A percentile compares a stretch with the other conserved stretches of the same genome.
These are phyloP conservation scores for Nymphalis urticae DNA, from an alignment of 2,888 invertebrate genomes.

Conservation along the genomic window DNA sequence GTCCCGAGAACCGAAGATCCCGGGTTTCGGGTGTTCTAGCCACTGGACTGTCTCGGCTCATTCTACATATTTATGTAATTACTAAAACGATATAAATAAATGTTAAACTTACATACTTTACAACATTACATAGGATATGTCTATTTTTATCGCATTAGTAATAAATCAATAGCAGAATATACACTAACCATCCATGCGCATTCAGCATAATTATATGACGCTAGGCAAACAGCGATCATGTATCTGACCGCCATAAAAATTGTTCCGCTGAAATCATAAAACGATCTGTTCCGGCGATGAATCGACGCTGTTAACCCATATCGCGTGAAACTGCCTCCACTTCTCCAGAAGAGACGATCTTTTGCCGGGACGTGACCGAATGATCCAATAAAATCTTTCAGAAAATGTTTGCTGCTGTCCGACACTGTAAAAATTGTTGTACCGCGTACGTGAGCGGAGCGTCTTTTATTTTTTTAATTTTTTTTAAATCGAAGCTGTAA, in stretches of 20 bases:
- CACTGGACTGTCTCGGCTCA: too few species aligned
- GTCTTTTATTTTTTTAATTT: neutral
- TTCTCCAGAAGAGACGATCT: constrained; percentile 62
- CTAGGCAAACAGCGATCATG: constrained; percentile 35
- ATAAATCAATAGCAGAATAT: neutral
- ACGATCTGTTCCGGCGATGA: constrained; percentile 66
- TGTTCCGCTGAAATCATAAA: constrained; percentile 65
- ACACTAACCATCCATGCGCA: neutral
- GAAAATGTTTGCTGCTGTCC: constrained; percentile 53
- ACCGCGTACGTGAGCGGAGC: neutral
- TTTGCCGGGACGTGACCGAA: constrained; percentile 70
- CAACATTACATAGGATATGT: too few species aligned
- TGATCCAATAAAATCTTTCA: constrained; percentile 69
- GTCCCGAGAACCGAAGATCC: too few species aligned
- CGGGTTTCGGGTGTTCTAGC: too few species aligned
- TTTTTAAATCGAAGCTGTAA: neutral
- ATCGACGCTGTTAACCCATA: constrained; percentile 67
- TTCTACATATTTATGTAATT: too few species aligned
- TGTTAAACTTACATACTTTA: too few species aligned
- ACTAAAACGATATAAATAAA: too few species aligned
- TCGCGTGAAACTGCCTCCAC: constrained; percentile 62
- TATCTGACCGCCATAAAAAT: constrained; percentile 52
- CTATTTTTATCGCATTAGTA: too few species aligned
- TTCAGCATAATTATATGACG: constrained; percentile 12
- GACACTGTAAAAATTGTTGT: constrained; percentile 58